Base-by-base conservation (phyloP, 1,140 invertebrate genomes). In the Holcopasites calliopsidis region DNA sequence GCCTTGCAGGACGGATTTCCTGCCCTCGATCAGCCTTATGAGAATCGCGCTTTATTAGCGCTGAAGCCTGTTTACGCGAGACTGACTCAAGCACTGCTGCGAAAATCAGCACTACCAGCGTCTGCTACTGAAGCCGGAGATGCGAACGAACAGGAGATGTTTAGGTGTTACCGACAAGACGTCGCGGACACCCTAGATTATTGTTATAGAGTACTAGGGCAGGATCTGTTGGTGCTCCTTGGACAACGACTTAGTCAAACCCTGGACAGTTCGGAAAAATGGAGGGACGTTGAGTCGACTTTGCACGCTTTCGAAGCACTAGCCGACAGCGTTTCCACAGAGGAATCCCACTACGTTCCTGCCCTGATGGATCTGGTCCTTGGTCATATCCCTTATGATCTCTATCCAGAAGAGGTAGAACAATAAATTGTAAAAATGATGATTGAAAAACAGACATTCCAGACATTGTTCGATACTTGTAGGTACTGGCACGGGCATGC, bases 101-200 rank as follows among this genome's bases (percentile, higher is more conserved):
- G 91, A 18, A 96, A 97, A 91, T 93, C 94, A 0, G 93, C 94
- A 82, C 92, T 94, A 75, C 93, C 91, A 0, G 54, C 60, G 0
- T 73, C 84, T 0, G 58, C 90, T 0, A 85, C 52, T 11, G 88
- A 91, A 40, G 88, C 92, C 1, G 91, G 93, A 0, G 87, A 92
- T 6, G 90, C 92, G 42, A 96, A 98, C 64, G 97, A 98, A 83
- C 94, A 95, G 55, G 97, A 98, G 91, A 91, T 95, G 10, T 95
- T 98, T 81, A 92, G 97, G 10, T 98, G 97, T 90, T 98, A 98
- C 87, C 92, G 97, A 62, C 97, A 98, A 90, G 97, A 98, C 83
- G 95, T 97, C 54, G 95, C 96, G 0, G 97, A 99, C 90, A 97
- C 96, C 28, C 94, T 98, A 87, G 95, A 96, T 90, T 97, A 97